phyloP scores from a whole-genome alignment of 2,888 invertebrate species.

The Neoscelio sp. region DNA sequence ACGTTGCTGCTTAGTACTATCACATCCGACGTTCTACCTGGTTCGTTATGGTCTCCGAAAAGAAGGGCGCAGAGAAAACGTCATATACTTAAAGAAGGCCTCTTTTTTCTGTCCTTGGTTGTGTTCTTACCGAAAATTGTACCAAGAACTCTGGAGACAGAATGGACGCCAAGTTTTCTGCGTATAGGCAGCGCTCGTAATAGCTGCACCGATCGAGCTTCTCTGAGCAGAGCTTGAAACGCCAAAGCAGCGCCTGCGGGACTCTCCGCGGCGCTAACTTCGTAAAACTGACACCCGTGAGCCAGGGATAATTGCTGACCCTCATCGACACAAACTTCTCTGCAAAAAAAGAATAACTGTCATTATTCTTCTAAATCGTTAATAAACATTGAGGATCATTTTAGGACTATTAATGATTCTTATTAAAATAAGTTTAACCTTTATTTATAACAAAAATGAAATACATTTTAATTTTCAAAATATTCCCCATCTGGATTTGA shows the following conservation, averaged over 20 bases:
- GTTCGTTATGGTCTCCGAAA: slow-evolving; percentile 79
- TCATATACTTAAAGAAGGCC: slow-evolving; percentile 91
- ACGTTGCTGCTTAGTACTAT: slow-evolving; percentile 80
- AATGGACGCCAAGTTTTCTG: slow-evolving; percentile 90
- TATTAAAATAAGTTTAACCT: no score
- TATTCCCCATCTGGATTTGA: no score
- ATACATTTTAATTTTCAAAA: no score
- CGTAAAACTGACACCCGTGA: slow-evolving; percentile 93
- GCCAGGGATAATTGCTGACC: slow-evolving; percentile 91
- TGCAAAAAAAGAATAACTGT: no score
- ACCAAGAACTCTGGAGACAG: slow-evolving; percentile 91
- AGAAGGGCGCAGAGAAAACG: slow-evolving; percentile 81
- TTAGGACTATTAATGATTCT: no score
- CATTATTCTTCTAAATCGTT: no score
- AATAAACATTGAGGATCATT: no score
- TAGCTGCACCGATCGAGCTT: slow-evolving; percentile 90
- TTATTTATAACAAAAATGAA: no score
- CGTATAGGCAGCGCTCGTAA: slow-evolving; percentile 88
- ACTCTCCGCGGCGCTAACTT: slow-evolving; percentile 93
- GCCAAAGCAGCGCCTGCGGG: slow-evolving; percentile 92
- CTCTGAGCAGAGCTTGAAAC: slow-evolving; percentile 90
- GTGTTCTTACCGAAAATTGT: slow-evolving; percentile 92
- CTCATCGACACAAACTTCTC: slow-evolving; percentile 91
- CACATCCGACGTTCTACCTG: slow-evolving; percentile 77
- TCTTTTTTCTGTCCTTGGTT: slow-evolving; percentile 90